Evolutionary conservation across 2,888 invertebrate genomes (phyloP), one percentile per base, ranked within the genome.

Genomic region (Rhingia campestris): DNA sequence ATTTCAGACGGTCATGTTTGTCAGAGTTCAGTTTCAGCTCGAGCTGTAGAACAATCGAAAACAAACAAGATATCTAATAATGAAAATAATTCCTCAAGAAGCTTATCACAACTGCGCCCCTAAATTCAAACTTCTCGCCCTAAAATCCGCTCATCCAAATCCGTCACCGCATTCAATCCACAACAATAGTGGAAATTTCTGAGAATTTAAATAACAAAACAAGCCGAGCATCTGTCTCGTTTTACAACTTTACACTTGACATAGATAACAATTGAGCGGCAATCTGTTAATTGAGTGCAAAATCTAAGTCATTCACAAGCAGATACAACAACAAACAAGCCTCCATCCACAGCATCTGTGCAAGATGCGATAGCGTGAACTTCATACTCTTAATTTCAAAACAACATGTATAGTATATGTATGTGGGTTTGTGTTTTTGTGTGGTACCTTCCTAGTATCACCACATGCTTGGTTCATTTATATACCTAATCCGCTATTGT

Each of bases 231-330:
- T 39, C 56, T 56, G 22, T 22, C 22, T 22, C 22, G 22, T 22
- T 22, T 35, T 37, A 69, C 30, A 45, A 45, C 39, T 12, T 32
- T 69, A 56, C 69, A 70, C 69, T 70, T 76, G 69, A 69, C 61
- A 76, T 49, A 56, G 69, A 69, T 63, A 67, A 14, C 43, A 58
- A 75, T 53, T 56, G 41, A 64, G 41, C 32, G 54, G 32, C 56
- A 64, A 41, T 33, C 56, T 30, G 41, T 51, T 22, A 59, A 59
- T 30, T 47, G 12, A 61, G 37, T 41, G 14, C 51, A 47, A 41
- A 66, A 75, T 33, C 58, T 30, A 33, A 61, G 6, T 37, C 39
- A 54, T 33, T 22, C 37, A 47, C 53, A 35, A 35, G n/a, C 22
- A 22, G 22, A 22, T 22, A 33, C 35, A 47, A 35, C 35, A 14